Evolutionary conservation across 2,888 invertebrate genomes (phyloP), one percentile per base, ranked within the genome.

Genomic region (Drosophila rubida): DNA sequence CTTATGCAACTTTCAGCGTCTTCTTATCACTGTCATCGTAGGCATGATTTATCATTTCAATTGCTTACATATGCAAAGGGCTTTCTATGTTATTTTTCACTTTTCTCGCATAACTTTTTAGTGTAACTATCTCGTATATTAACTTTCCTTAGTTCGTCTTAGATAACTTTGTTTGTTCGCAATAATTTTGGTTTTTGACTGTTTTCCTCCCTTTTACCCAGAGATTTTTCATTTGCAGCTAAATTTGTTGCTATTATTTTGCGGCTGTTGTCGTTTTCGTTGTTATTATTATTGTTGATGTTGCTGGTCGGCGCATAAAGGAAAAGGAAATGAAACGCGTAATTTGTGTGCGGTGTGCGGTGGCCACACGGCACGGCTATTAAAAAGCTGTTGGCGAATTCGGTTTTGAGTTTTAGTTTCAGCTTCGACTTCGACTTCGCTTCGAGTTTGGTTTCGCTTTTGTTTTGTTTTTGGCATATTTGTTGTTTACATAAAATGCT

Each of bases 291-390:
- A 61, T 27, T 42, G 71, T 58, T 51, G 58, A 59, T 23, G 50
- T n/a, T 30, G 48, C 63, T 49, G 42, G 35, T 37, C 55, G 50
- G 53, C 50, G 39, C 49, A 45, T 51, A 58, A 64, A 80, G 82
- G 89, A 83, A 87, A 83, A 87, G 82, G 82, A 83, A 83, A 83
- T 87, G 75, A 87, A 88, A 75, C 70, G 82, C 75, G 71, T 71
- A 88, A 87, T 88, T 87, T 87, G 68, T 64, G 79, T 83, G 72
- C 75, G 68, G 75, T 69, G 42, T 44, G 46, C 55, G 46, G 37
- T 37, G 45, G 45, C 57, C 63, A 60, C 62, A 54, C 39, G 51
- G 65, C 35, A 55, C 25, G 68, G 81, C 78, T 64, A 78, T 77
- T 80, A 77, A 77, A 80, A 78, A 66, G 62, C 59, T 57, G 32